phyloP scores from a whole-genome alignment of 1,140 invertebrate genomes.

The Adelges cooleyi region DNA sequence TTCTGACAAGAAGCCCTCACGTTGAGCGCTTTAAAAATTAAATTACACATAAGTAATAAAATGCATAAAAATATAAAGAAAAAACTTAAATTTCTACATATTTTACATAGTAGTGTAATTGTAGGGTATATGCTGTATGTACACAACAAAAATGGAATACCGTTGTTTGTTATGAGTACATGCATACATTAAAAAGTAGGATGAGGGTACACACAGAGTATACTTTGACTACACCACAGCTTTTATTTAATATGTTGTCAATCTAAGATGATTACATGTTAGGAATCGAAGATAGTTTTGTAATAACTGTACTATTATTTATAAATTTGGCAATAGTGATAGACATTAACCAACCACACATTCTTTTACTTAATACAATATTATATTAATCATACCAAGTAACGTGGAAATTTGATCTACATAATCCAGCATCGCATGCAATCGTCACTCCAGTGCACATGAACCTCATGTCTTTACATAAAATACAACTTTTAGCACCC shows the following conservation, averaged over 20 bases:
- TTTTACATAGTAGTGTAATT: too few species aligned
- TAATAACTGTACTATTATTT: background rate
- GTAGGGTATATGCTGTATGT: too few species aligned
- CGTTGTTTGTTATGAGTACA: too few species aligned
- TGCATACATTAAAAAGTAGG: too few species aligned
- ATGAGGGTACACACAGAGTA: too few species aligned
- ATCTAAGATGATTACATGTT: too few species aligned
- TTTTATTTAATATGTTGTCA: too few species aligned
- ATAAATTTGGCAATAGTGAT: background rate
- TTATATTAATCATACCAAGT: conserved; percentile 59
- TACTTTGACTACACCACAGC: too few species aligned
- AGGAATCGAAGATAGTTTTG: background rate
- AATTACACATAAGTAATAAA: too few species aligned
- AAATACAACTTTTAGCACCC: conserved; percentile 75
- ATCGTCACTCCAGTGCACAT: conserved; percentile 88
- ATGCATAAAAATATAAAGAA: too few species aligned
- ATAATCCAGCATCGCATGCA: conserved; percentile 95
- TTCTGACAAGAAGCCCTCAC: conserved; percentile 82
- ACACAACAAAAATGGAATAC: too few species aligned
- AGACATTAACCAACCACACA: background rate
- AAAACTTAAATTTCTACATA: too few species aligned
- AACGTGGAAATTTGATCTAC: conserved; percentile 93
- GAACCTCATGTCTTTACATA: conserved; percentile 77
- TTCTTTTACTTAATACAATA: background rate
- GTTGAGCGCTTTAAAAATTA: conserved; percentile 68